These are phyloP conservation scores for Aproaerema taeniolella DNA, from an alignment of 2,888 invertebrate genomes.

Conservation along the genomic window DNA sequence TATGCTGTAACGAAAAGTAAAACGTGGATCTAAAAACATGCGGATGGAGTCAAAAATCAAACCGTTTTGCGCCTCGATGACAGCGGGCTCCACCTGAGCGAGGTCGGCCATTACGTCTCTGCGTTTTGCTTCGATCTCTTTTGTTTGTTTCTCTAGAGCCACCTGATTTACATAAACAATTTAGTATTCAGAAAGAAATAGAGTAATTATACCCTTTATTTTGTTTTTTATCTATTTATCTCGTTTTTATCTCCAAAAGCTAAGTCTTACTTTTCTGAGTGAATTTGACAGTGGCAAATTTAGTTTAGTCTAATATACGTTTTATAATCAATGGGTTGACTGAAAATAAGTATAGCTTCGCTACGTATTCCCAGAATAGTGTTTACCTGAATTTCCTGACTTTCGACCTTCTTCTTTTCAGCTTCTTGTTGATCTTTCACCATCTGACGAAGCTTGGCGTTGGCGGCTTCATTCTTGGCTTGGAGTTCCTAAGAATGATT, in stretches of 20 bases:
- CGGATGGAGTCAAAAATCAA: conserved; percentile 45
- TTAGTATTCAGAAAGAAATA: conserved; percentile 7
- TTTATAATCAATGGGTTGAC: too few relatives aligned
- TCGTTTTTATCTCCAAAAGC: too few relatives aligned
- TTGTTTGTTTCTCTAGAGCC: conserved; percentile 90
- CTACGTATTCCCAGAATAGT: too few relatives aligned
- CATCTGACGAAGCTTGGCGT: conserved; percentile 99
- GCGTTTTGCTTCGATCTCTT: conserved; percentile 95
- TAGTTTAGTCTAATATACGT: too few relatives aligned
- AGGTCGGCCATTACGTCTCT: conserved; percentile 97
- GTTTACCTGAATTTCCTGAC: conserved; percentile 93
- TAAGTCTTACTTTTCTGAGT: too few relatives aligned
- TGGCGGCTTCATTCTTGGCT: conserved; percentile 99
- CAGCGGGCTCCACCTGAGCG: conserved; percentile 98
- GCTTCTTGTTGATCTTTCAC: conserved; percentile 99
- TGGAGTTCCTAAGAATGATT: conserved; percentile 86
- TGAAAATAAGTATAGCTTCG: too few relatives aligned
- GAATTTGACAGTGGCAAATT: too few relatives aligned
- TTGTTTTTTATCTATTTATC: too few relatives aligned
- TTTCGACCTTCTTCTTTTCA: conserved; percentile 98
- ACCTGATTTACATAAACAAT: conserved; percentile 44
- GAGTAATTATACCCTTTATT: too few relatives aligned
- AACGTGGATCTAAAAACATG: too few relatives aligned
- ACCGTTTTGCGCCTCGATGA: conserved; percentile 98
- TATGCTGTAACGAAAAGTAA: too few relatives aligned